Evolutionary conservation across 1,140 invertebrate genomes (phyloP), one percentile per base, ranked within the genome.

Genomic region (Micrasema minimum): DNA sequence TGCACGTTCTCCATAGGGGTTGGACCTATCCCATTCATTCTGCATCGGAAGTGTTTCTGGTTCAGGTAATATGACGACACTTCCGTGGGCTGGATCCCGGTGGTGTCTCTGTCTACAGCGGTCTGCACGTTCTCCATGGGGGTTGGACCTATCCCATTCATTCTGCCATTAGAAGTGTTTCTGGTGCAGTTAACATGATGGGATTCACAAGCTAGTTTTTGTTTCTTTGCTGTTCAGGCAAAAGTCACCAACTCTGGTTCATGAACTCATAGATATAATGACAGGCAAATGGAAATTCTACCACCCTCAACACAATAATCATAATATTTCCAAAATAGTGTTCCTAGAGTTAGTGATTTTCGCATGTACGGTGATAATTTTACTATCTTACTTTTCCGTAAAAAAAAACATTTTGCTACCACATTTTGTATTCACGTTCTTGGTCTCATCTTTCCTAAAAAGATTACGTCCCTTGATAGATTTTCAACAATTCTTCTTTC

Each of bases 1-100:
- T 77, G 78, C 14, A 57, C 77, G 43, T 77, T 46, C 2, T 78
- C 78, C 9, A 73, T 81, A 14, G 80, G 80, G 16, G 66, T 80
- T 0, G 78, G 78, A 6, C 77, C 79, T 0, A 43, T 81, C 1
- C 79, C 78, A 23, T 81, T 77, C 26, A 59, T 81, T 1, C 75
- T 81, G 5, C 10, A 0, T 75, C 79, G 0, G 80, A 81, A 46
- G 62, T 81, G 0, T 77, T 81, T 51, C 77, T 79, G 9, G 70
- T 75, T 0, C 80, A 80, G 75, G 80, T 81, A 48, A 48, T 20
- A 11, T 5, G 2, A 12, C 14, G 11, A 43, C 3, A 5, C 11
- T 43, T 43, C 11, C 2, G 11, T 5, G 2, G 11, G 14, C 3
- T 43, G 3, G 3, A n/a, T 43, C 2, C 11, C 11, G 5, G 5